Evolutionary conservation across 2,797 vertebrate species (phyloP), one percentile per base, ranked within the genome.

Genomic region (Peromyscus eremicus): DNA sequence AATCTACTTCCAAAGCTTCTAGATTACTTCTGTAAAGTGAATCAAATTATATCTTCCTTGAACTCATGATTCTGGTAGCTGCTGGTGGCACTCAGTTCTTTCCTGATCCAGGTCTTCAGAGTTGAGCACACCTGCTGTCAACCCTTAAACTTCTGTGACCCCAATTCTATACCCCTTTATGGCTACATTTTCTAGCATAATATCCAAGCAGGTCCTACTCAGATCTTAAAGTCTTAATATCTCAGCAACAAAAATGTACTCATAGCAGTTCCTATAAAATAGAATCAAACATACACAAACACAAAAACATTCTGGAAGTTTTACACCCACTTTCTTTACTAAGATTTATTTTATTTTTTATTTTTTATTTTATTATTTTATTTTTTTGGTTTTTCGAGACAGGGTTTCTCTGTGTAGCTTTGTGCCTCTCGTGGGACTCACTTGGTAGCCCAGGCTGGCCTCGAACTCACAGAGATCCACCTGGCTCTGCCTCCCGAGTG

Each of bases 31-130:
- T 4, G 10, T 70, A 32, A 9, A 34, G 1, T 43, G 2, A 0
- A 11, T 12, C 6, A 52, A 40, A n/a, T 66, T 10, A 73, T 60
- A 13, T 8, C 4, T 60, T 10, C 9, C n/a, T 34, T 83, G 13
- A 21, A 1, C 3, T 81, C 13, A 5, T 6, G 27, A n/a, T 77
- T 60, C 23, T 13, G 10, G 23, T 40, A 0, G 12, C 23, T 76
- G 16, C 21, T 1, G 0, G 0, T 1, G 1, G 9, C 17, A 17
- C 16, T 68, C 49, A 52, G 40, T 11, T 2, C 11, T 23, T 32
- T 64, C 8, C 17, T 5, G 25, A 85, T 32, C 29, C 37, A 43
- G 8, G 16, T 11, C 16, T 83, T 43, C 27, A 8, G 40, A 64
- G 14, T 8, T 83, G 57, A 32, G 12, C 0, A 60, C 23, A 6